Conservation (phyloP, 2,888 invertebrate genomes). For the Cheilosia variabilis region DNA sequence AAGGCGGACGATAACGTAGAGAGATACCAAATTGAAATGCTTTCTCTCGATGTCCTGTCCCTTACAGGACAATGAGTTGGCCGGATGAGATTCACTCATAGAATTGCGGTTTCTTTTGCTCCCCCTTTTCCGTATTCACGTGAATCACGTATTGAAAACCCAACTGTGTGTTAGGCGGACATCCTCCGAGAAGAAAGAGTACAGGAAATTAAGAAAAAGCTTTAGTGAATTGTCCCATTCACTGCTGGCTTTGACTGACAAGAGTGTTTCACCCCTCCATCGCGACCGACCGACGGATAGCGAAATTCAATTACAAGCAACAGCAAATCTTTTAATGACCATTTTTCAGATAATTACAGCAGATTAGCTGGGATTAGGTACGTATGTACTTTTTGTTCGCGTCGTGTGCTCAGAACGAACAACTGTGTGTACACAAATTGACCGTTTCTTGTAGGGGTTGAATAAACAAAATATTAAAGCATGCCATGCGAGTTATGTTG, state of each 20-base stretch:
- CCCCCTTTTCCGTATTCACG: neutral
- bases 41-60: neutral
- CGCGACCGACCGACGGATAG: conserved; percentile 9
- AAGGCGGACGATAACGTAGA: neutral
- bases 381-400: conserved; percentile 45
- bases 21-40: conserved; percentile 22
- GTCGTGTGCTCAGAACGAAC: conserved; percentile 44
- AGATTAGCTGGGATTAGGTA: conserved; percentile 79
- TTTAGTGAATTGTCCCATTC: conserved; percentile 1
- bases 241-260: conserved; percentile 56
- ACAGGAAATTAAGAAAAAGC: conserved; percentile 51
- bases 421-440: conserved; percentile 24
- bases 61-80: conserved; percentile 29
- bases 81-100: conserved; percentile 54
- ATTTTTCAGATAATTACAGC: conserved; percentile 82
- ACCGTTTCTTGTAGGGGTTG: neutral
- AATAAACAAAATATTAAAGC: neutral
- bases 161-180: conserved; percentile 13
- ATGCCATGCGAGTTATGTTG: conserved; percentile 15
- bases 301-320: conserved; percentile 72
- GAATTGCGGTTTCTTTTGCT: conserved; percentile 15
- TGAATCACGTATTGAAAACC: conserved; percentile 9
- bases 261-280: neutral
- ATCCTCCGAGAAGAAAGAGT: neutral
- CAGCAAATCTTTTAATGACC: conserved; percentile 81